Conservation (phyloP, 2,888 invertebrate genomes). For the Glomeris marginata region DNA sequence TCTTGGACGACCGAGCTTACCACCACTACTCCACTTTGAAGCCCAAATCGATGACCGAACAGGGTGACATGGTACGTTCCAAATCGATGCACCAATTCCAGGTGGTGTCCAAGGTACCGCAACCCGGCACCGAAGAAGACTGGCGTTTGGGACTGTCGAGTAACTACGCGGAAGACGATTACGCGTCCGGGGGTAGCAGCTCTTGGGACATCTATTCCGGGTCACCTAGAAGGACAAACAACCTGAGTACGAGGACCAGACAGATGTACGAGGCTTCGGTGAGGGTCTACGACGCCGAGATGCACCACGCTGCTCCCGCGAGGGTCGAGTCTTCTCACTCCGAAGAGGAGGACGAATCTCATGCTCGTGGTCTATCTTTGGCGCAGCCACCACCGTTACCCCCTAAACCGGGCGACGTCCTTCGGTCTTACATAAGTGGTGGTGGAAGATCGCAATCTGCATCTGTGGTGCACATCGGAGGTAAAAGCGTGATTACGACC, state of each 20-base stretch:
- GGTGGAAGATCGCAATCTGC: no score
- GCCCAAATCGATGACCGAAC: conserved; percentile 16
- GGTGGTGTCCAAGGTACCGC: conserved; percentile 2
- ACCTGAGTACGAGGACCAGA: not conserved
- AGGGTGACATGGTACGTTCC: conserved; percentile 20
- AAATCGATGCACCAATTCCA: conserved; percentile 23
- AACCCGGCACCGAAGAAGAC: not conserved
- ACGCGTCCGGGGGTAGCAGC: conserved; percentile 5
- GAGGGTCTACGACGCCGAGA: conserved; percentile 5
- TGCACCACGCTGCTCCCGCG: conserved; percentile 8
- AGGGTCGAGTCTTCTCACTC: conserved; percentile 8
- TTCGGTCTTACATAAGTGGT: no score
- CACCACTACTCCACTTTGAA: conserved; percentile 7
- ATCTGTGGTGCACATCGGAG: no score
- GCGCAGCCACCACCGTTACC: no score
- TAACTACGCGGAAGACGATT: not conserved
- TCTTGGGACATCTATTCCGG: not conserved
- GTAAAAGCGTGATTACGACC: no score
- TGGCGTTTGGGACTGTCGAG: conserved; percentile 5
- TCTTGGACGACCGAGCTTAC: conserved; percentile 15
- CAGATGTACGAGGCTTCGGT: conserved; percentile 4
- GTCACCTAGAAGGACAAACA: no score
- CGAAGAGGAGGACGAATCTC: no score
- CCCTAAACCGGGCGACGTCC: no score
- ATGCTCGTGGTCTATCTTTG: no score